Evolutionary conservation across 2,797 vertebrate species (phyloP).

Genomic region (Steatocranus sp.): DNA sequence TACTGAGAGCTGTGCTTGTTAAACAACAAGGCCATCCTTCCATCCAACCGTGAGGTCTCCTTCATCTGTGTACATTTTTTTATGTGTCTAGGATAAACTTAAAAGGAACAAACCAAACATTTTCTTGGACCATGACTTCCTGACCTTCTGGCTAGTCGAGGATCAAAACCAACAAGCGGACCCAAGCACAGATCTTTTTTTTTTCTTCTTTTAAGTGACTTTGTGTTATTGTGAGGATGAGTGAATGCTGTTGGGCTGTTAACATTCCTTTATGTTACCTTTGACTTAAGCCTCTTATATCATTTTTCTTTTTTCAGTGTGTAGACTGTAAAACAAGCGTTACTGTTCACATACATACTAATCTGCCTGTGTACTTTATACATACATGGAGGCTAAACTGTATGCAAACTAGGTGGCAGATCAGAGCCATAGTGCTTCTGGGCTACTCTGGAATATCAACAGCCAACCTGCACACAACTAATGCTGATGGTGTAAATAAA

Average conservation of each 20-base stretch:
- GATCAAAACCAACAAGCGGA: conserved; percentile 32
- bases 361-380: not conserved
- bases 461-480: not conserved
- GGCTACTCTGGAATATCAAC: not conserved
- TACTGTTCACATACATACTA: not conserved
- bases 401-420: not conserved
- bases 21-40: not conserved
- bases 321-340: not conserved
- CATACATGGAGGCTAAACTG: not conserved
- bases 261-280: conserved; percentile 9
- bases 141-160: conserved; percentile 5
- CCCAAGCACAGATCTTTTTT: conserved; percentile 41
- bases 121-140: conserved; percentile 17
- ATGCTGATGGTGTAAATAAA: not conserved
- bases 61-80: conserved; percentile 27
- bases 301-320: not conserved
- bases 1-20: conserved; percentile 60
- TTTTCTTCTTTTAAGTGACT: not conserved
- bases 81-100: conserved; percentile 29
- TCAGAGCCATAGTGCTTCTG: rapidly evolving
- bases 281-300: not conserved
- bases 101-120: conserved; percentile 33
- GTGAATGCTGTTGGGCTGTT: conserved; percentile 17
- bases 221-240: conserved; percentile 35
- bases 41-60: not conserved